These are phyloP conservation scores for Atta colombica DNA, from an alignment of 1,140 invertebrate species.

Conservation along the genomic window DNA sequence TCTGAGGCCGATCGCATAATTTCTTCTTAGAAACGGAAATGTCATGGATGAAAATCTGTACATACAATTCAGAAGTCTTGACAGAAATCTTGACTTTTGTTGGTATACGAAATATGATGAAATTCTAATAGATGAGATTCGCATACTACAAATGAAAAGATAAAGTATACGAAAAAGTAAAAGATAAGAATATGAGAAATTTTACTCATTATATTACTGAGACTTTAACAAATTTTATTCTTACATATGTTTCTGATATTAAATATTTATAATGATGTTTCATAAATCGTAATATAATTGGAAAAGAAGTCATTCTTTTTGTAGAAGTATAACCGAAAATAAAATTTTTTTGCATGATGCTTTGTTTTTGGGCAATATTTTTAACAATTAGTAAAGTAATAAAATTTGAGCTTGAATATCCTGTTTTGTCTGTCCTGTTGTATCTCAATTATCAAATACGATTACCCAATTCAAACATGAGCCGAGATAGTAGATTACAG, in stretches of 20 bases:
- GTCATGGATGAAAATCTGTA: not conserved
- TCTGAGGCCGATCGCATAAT: conserved; percentile 8
- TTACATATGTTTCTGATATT: not conserved
- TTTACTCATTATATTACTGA: not conserved
- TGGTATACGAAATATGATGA: not conserved
- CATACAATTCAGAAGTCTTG: not conserved
- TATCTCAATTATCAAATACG: too few species aligned
- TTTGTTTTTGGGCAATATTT: too few species aligned
- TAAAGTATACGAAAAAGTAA: not conserved
- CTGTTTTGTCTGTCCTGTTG: too few species aligned
- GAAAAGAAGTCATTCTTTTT: too few species aligned
- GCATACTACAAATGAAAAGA: not conserved
- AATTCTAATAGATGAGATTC: not conserved
- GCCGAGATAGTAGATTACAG: too few species aligned
- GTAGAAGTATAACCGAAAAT: too few species aligned
- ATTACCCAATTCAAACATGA: too few species aligned
- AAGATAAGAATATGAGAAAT: not conserved
- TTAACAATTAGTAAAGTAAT: too few species aligned
- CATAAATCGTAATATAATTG: too few species aligned
- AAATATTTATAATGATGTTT: not conserved
- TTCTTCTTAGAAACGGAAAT: not conserved
- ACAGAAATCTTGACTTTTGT: not conserved
- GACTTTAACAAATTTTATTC: not conserved
- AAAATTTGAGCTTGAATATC: too few species aligned
- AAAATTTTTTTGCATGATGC: too few species aligned